These are phyloP conservation scores for Calcarius lapponicus DNA, from an alignment of 2,797 vertebrate species.

Conservation along the genomic window DNA sequence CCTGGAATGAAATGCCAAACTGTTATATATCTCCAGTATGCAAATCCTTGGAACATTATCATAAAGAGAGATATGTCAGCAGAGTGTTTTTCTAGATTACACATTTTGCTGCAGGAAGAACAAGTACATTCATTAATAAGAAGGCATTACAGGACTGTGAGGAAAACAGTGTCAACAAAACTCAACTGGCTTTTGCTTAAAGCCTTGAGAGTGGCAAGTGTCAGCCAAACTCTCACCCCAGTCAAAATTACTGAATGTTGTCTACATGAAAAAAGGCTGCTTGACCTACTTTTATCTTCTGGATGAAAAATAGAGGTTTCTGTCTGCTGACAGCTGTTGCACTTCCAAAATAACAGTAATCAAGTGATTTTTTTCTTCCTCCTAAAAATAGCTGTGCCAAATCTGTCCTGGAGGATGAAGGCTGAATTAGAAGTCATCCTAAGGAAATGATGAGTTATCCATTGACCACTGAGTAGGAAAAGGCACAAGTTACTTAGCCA, in stretches of 20 bases:
- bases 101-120: constrained; percentile 5
- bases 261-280: not conserved
- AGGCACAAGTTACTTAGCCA: not conserved
- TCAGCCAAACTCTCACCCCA: constrained; percentile 6
- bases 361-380: not conserved
- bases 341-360: not conserved
- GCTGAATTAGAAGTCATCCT: not conserved
- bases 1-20: not conserved
- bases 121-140: not conserved
- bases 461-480: not conserved
- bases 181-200: not conserved
- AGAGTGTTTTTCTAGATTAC: not conserved
- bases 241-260: not conserved
- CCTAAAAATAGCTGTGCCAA: not conserved
- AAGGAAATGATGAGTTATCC: not conserved
- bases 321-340: not conserved
- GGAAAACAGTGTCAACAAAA: constrained; percentile 8
- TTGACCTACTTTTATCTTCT: constrained; percentile 46
- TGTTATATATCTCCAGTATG: not conserved
- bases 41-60: not conserved
- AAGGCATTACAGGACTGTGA: not conserved
- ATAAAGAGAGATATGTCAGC: not conserved
- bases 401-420: not conserved
- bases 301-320: constrained; percentile 6
- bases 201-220: constrained; percentile 1